Conservation (phyloP, 2,888 invertebrate genomes). For the Orchestes rusci region DNA sequence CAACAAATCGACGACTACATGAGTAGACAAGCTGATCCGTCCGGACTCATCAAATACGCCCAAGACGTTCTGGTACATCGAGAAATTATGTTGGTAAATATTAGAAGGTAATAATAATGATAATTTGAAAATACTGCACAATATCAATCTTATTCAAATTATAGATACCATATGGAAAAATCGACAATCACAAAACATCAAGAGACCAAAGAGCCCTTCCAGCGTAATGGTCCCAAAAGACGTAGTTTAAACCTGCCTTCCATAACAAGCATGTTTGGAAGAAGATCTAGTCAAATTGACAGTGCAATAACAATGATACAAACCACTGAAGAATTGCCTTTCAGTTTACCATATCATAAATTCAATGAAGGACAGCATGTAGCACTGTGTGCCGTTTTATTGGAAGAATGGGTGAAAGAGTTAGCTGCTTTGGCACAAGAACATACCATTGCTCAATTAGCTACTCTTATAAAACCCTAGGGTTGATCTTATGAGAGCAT, state of each 20-base stretch:
- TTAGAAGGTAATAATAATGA: constrained; percentile 51
- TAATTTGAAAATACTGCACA: constrained; percentile 1
- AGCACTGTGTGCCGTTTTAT: constrained; percentile 75
- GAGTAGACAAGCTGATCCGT: constrained; percentile 50
- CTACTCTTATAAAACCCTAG: constrained; percentile 41
- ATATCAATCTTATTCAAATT: background rate
- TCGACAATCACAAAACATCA: constrained; percentile 14
- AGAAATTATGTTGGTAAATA: constrained; percentile 68
- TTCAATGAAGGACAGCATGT: constrained; percentile 51
- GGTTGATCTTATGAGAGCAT: constrained; percentile 4
- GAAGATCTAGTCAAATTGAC: constrained; percentile 49
- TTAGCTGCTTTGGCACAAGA: constrained; percentile 91
- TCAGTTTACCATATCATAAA: constrained; percentile 38
- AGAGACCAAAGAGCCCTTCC: constrained; percentile 46
- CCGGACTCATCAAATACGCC: constrained; percentile 67
- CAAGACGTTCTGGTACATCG: constrained; percentile 70
- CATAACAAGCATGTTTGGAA: constrained; percentile 55
- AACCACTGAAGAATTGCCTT: constrained; percentile 33
- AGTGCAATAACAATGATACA: constrained; percentile 32
- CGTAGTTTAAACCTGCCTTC: constrained; percentile 70
- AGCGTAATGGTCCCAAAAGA: constrained; percentile 62
- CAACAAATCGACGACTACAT: constrained; percentile 80
- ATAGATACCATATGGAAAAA: constrained; percentile 47
- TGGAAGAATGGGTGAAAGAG: constrained; percentile 95
- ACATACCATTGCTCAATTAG: constrained; percentile 66